Conservation (phyloP, 2,797 vertebrate genomes). For the Scarus forsteni region DNA sequence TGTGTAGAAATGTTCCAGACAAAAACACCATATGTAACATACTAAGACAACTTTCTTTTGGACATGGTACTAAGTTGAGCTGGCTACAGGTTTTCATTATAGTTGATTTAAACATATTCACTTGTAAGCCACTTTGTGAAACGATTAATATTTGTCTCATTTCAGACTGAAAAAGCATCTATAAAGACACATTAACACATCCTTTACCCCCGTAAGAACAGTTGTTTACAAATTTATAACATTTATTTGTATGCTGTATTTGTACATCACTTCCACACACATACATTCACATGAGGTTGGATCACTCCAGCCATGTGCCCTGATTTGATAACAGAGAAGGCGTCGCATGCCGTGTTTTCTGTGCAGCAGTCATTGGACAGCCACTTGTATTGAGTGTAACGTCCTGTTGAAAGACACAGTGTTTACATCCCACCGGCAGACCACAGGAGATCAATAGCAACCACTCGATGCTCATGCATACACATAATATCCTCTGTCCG, state of each 20-base stretch:
- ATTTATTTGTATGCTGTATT: background rate
- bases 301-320: slow-evolving; percentile 19
- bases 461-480: slow-evolving; percentile 82
- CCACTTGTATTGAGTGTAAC: slow-evolving; percentile 74
- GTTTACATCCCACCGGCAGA: slow-evolving; percentile 77
- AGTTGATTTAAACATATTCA: too few relatives aligned
- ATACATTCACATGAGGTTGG: slow-evolving; percentile 5
- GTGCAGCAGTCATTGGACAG: slow-evolving; percentile 58
- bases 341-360: slow-evolving; percentile 38
- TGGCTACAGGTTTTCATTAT: too few relatives aligned
- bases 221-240: too few relatives aligned
- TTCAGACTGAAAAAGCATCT: too few relatives aligned
- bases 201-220: too few relatives aligned
- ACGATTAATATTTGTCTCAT: too few relatives aligned
- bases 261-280: slow-evolving; percentile 1
- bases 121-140: too few relatives aligned
- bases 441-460: slow-evolving; percentile 78
- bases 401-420: slow-evolving; percentile 76
- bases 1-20: background rate
- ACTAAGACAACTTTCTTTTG: too few relatives aligned
- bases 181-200: too few relatives aligned
- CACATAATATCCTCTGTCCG: slow-evolving; percentile 70
- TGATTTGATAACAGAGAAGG: slow-evolving; percentile 55
- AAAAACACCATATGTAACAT: background rate
- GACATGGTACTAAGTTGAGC: too few relatives aligned